Evolutionary conservation across 2,888 invertebrate genomes (phyloP), one percentile per base, ranked within the genome.

Genomic region (Alloscopus bannaensis): DNA sequence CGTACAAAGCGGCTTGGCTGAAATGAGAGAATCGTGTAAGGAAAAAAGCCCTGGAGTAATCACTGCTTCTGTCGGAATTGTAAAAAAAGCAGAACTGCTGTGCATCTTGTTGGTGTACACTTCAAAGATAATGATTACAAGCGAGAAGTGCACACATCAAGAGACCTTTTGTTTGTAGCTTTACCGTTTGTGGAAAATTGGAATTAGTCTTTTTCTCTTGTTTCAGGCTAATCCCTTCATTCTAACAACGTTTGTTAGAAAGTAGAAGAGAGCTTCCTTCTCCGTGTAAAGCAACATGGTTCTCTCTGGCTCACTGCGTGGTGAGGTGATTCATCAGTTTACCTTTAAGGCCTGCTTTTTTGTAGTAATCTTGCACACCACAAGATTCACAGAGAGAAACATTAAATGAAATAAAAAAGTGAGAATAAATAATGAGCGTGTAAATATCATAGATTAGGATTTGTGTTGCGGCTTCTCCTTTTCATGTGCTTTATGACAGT

Each of bases 341-440:
- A n/a, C n/a, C n/a, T n/a, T n/a, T n/a, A n/a, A n/a, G n/a, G n/a
- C n/a, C n/a, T n/a, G n/a, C n/a, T n/a, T n/a, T n/a, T n/a, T n/a
- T n/a, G n/a, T n/a, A n/a, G n/a, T n/a, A n/a, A n/a, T n/a, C n/a
- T n/a, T n/a, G n/a, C n/a, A n/a, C n/a, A n/a, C n/a, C n/a, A n/a
- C n/a, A n/a, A n/a, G n/a, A n/a, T n/a, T n/a, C n/a, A n/a, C n/a
- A n/a, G n/a, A n/a, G n/a, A n/a, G n/a, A n/a, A n/a, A n/a, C n/a
- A n/a, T n/a, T n/a, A n/a, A n/a, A n/a, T n/a, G n/a, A n/a, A n/a
- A n/a, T n/a, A n/a, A 60, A 59, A 64, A 36, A 40, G 65, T 62
- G 55, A 45, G 66, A 80, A 80, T 70, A 75, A 80, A 75, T 75
- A 75, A 75, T 75, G 75, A 75, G 70, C 28, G 75, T 70, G 80